phyloP scores from a whole-genome alignment of 2,888 invertebrate species.

The Vanessa cardui region DNA sequence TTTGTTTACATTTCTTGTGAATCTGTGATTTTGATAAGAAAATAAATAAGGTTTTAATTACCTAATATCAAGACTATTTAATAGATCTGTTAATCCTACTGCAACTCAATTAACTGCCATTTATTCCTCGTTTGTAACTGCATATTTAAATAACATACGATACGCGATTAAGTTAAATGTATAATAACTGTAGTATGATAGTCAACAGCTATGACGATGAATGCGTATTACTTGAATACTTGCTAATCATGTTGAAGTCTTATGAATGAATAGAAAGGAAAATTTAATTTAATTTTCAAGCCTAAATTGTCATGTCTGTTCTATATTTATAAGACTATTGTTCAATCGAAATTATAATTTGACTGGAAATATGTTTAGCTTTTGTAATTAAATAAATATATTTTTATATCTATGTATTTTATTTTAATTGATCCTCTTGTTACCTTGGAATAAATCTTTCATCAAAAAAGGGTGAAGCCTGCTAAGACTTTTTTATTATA shows the following conservation, averaged over 20 bases:
- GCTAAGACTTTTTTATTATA: no score
- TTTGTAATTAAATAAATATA: slow-evolving; percentile 5
- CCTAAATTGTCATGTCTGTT: no score
- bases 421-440: not conserved
- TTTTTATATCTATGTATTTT: not conserved
- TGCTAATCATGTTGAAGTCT: no score
- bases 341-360: not conserved
- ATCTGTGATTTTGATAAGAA: no score
- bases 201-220: not conserved
- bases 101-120: not conserved
- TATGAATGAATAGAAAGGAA: no score
- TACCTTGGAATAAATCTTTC: not conserved
- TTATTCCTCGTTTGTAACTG: not conserved
- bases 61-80: no score
- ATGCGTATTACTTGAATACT: no score
- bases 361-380: not conserved
- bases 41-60: no score
- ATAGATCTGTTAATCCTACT: not conserved
- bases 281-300: no score
- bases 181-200: not conserved
- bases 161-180: not conserved
- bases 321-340: no score
- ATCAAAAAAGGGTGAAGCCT: no score
- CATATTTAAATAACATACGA: not conserved
- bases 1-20: no score